phyloP scores from a whole-genome alignment of 2,888 invertebrate species.

The Sesamia inferens region DNA sequence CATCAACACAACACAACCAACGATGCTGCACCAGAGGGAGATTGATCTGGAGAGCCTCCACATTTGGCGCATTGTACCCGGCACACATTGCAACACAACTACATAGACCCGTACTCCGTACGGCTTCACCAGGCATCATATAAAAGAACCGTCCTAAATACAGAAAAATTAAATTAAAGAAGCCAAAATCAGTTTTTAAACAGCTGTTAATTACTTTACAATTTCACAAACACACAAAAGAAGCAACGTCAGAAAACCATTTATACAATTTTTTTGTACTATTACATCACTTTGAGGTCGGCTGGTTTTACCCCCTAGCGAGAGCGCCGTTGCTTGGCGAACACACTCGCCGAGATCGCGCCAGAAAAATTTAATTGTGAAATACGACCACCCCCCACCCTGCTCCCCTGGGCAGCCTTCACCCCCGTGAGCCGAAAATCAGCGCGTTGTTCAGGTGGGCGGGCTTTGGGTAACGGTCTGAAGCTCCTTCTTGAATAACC shows the following conservation, averaged over 20 bases:
- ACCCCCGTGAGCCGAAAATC: slow-evolving; percentile 59
- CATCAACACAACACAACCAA: too few relatives aligned
- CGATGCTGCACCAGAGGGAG: too few relatives aligned
- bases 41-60: too few relatives aligned
- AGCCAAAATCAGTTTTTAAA: not conserved
- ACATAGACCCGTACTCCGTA: too few relatives aligned
- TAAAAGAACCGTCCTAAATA: not conserved
- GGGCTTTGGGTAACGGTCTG: slow-evolving; percentile 35
- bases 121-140: too few relatives aligned
- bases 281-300: slow-evolving; percentile 73
- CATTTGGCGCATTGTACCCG: too few relatives aligned
- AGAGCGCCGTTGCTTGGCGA: slow-evolving; percentile 81
- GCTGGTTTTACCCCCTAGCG: slow-evolving; percentile 71
- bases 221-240: not conserved
- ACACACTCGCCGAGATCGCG: slow-evolving; percentile 84
- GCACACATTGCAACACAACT: too few relatives aligned
- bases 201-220: not conserved
- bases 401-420: slow-evolving; percentile 46
- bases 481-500: slow-evolving; percentile 27
- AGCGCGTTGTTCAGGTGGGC: slow-evolving; percentile 66
- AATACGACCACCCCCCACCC: slow-evolving; percentile 76
- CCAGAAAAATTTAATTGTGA: slow-evolving; percentile 89
- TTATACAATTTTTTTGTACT: not conserved
- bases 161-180: too few relatives aligned
- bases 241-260: not conserved